phyloP scores from a whole-genome alignment of 2,888 invertebrate genomes.

The Hemistola chrysoprasaria region DNA sequence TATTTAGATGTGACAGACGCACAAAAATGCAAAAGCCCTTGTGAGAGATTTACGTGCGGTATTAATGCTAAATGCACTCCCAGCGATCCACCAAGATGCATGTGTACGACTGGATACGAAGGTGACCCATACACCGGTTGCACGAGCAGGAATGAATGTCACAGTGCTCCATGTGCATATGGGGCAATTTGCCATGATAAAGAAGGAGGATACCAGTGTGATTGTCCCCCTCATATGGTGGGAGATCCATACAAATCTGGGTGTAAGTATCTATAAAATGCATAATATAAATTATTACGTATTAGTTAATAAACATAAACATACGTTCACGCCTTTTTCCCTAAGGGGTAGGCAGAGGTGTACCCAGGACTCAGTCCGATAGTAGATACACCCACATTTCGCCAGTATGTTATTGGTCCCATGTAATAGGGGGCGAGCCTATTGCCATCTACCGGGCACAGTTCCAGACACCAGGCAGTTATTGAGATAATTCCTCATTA shows the following conservation, averaged over 20 bases:
- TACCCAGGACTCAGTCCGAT: too few species aligned
- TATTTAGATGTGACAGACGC: conserved; percentile 91
- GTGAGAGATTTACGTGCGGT: conserved; percentile 94
- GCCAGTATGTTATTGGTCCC: too few species aligned
- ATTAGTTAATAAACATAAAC: background rate
- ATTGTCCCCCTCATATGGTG: conserved; percentile 90
- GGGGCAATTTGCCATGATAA: conserved; percentile 95
- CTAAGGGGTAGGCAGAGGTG: too few species aligned
- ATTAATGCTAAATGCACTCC: conserved; percentile 95
- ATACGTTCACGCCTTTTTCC: too few species aligned
- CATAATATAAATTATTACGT: background rate
- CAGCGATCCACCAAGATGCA: conserved; percentile 93
- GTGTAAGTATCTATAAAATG: conserved; percentile 79
- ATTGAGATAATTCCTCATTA: too few species aligned
- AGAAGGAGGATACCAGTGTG: conserved; percentile 92
- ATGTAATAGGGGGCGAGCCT: too few species aligned
- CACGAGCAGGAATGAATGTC: conserved; percentile 93
- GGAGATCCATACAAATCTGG: conserved; percentile 94
- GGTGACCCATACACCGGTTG: conserved; percentile 94
- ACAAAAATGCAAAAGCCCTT: conserved; percentile 95
- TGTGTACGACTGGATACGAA: conserved; percentile 93
- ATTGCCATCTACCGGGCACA: too few species aligned
- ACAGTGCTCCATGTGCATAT: conserved; percentile 91
- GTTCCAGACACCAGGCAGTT: too few species aligned
- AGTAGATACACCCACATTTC: too few species aligned